A percentile compares a stretch with the other conserved stretches of the same genome.
Evolutionary conservation across 1,140 invertebrate genomes (phyloP).

Genomic region (Eueides isabella): DNA sequence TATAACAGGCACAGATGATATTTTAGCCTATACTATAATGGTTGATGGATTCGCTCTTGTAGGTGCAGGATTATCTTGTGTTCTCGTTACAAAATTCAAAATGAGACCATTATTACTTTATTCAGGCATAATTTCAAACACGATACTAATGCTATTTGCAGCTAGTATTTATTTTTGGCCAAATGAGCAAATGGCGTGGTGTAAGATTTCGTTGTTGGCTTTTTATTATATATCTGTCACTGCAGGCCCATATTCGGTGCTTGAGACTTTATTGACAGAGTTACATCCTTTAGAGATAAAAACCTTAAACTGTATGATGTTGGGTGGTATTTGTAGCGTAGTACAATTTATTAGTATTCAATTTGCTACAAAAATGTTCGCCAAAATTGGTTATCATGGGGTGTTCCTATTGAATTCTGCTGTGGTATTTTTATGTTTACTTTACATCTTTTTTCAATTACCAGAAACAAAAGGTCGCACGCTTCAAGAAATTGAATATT

Average conservation of each 20-base stretch:
- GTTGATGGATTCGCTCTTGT: constrained; percentile 36
- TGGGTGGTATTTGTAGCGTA: constrained; percentile 29
- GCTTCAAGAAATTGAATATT: constrained; percentile 43
- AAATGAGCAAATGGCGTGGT: constrained; percentile 26
- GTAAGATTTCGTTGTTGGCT: constrained; percentile 32
- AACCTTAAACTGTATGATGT: constrained; percentile 23
- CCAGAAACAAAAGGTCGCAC: constrained; percentile 43
- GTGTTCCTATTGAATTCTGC: constrained; percentile 37
- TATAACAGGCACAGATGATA: constrained; percentile 36
- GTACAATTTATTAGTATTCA: constrained; percentile 39
- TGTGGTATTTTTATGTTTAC: constrained; percentile 32
- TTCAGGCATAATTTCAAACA: constrained; percentile 32
- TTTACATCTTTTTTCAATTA: constrained; percentile 36
- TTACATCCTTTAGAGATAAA: constrained; percentile 40
- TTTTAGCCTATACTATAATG: constrained; percentile 30
- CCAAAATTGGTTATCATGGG: constrained; percentile 40
- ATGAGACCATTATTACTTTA: constrained; percentile 38
- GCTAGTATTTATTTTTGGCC: constrained; percentile 33
- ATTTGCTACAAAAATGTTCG: constrained; percentile 31
- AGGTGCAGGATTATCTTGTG: constrained; percentile 30
- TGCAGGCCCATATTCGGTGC: constrained; percentile 35
- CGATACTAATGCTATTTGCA: constrained; percentile 28
- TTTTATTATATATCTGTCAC: constrained; percentile 34
- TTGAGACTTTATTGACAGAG: constrained; percentile 38
- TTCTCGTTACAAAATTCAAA: constrained; percentile 32